phyloP scores from a whole-genome alignment of 1,140 invertebrate species.

The Caenorhabditis inopinata region DNA sequence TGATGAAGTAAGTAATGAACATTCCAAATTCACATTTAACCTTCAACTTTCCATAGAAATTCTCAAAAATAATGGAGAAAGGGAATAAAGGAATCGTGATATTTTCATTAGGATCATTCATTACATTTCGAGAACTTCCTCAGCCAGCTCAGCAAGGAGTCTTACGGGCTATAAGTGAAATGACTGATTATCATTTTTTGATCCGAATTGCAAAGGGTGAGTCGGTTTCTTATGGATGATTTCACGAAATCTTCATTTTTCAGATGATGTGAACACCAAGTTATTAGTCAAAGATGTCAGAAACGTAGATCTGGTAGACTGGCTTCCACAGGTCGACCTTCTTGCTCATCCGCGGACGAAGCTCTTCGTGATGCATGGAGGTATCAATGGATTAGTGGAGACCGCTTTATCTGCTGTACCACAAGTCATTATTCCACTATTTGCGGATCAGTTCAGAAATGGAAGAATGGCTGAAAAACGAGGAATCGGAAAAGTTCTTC shows the following conservation, averaged over 20 bases:
- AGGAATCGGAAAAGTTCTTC: conserved; percentile 49
- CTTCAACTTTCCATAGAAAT: conserved; percentile 15
- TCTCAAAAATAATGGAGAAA: conserved; percentile 38
- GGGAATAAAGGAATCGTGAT: conserved; percentile 45
- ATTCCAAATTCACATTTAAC: not conserved
- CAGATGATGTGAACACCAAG: conserved; percentile 31
- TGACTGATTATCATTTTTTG: conserved; percentile 47
- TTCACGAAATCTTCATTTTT: not conserved
- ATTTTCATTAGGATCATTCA: conserved; percentile 48
- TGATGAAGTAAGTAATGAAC: conserved; percentile 43
- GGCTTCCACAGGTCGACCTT: conserved; percentile 54
- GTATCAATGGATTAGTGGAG: conserved; percentile 55
- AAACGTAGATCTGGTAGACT: conserved; percentile 50
- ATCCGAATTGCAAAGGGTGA: conserved; percentile 42
- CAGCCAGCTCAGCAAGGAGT: not conserved
- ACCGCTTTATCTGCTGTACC: conserved; percentile 52
- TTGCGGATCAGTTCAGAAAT: conserved; percentile 56
- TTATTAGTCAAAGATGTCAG: not conserved
- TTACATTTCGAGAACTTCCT: not conserved
- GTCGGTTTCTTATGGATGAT: not conserved
- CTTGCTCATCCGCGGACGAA: conserved; percentile 48
- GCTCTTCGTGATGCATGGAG: conserved; percentile 58
- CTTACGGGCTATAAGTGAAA: not conserved
- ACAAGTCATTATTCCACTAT: conserved; percentile 55
- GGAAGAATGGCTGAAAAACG: conserved; percentile 43